Evolutionary conservation across 2,888 invertebrate species (phyloP).

Genomic region (Neuroscelio doddi): DNA sequence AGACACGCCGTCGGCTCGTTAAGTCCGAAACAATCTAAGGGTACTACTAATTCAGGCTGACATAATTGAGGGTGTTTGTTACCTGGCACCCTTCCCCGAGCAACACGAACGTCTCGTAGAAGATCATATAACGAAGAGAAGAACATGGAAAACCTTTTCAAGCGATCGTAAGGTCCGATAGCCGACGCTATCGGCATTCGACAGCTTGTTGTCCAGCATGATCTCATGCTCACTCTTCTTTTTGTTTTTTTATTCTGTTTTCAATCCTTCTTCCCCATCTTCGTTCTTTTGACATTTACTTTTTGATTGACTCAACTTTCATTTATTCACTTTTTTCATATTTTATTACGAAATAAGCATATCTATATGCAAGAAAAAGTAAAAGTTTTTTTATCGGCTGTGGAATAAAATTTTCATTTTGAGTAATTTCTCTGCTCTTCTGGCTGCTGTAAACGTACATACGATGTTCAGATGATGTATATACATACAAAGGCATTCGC

Average conservation of each 20-base stretch:
- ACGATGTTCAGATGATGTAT: background rate
- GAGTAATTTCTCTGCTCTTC: no score
- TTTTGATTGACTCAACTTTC: constrained; percentile 2
- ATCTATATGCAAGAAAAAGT: no score
- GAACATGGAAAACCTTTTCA: constrained; percentile 71
- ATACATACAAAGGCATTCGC: constrained; percentile 32
- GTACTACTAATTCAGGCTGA: constrained; percentile 71
- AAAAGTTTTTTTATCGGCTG: no score
- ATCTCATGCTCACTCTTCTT: constrained; percentile 46
- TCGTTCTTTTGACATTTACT: constrained; percentile 13
- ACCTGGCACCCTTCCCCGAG: constrained; percentile 63
- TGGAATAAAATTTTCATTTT: no score
- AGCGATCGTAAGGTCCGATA: constrained; percentile 69
- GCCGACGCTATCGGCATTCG: constrained; percentile 69
- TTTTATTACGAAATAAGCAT: background rate
- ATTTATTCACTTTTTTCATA: background rate
- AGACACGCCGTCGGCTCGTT: constrained; percentile 58
- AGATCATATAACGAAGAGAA: constrained; percentile 71
- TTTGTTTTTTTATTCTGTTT: constrained; percentile 39
- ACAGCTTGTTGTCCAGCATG: constrained; percentile 66
- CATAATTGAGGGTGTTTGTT: constrained; percentile 72
- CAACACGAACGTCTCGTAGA: constrained; percentile 57
- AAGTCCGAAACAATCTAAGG: constrained; percentile 65
- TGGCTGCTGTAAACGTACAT: no score
- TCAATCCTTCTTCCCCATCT: constrained; percentile 27